Evolutionary conservation across 92 coral and sea anemone species (phyloP).

Genomic region (Actinernus sp.): DNA sequence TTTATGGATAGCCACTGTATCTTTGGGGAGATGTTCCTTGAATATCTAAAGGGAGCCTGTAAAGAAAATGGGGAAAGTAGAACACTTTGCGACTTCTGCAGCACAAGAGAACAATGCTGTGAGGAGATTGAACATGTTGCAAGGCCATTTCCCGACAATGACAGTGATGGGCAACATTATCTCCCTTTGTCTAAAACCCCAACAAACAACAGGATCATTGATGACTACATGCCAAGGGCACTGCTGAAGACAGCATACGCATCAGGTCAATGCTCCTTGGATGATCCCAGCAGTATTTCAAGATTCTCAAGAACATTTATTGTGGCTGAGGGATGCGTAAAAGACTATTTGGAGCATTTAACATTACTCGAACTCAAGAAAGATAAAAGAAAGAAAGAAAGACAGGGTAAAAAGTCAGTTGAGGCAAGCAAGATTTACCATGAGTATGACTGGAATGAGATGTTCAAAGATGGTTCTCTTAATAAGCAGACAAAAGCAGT

Average conservation of each 20-base stretch:
- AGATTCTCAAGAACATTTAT: constrained; percentile 36
- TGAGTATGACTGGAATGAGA: constrained; percentile 55
- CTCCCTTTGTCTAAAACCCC: constrained; percentile 42
- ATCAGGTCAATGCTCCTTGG: constrained; percentile 25
- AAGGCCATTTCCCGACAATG: constrained; percentile 42
- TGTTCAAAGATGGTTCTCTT: constrained; percentile 45
- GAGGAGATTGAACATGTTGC: constrained; percentile 26
- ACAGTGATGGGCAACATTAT: constrained; percentile 32
- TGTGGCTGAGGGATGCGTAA: constrained; percentile 65
- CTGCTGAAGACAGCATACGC: constrained; percentile 32
- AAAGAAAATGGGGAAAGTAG: constrained; percentile 16
- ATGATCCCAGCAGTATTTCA: constrained; percentile 45
- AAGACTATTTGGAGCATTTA: constrained; percentile 47
- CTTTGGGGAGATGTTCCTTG: constrained; percentile 59
- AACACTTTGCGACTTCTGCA: constrained; percentile 29
- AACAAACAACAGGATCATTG: constrained; percentile 33
- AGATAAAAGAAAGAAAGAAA: constrained; percentile 33
- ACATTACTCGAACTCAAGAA: constrained; percentile 36
- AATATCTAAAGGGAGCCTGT: constrained; percentile 48
- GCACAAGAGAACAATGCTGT: constrained; percentile 36
- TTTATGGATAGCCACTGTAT: constrained; percentile 38
- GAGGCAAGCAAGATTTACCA: constrained; percentile 41
- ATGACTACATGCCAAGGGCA: constrained; percentile 54
- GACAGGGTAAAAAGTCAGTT: neutral
- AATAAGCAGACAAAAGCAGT: constrained; percentile 44